Percentiles rank a stretch among this genome's conserved stretches.
These are phyloP conservation scores for Bombus haemorrhoidalis DNA, from an alignment of 1,140 invertebrate species.

Conservation along the genomic window DNA sequence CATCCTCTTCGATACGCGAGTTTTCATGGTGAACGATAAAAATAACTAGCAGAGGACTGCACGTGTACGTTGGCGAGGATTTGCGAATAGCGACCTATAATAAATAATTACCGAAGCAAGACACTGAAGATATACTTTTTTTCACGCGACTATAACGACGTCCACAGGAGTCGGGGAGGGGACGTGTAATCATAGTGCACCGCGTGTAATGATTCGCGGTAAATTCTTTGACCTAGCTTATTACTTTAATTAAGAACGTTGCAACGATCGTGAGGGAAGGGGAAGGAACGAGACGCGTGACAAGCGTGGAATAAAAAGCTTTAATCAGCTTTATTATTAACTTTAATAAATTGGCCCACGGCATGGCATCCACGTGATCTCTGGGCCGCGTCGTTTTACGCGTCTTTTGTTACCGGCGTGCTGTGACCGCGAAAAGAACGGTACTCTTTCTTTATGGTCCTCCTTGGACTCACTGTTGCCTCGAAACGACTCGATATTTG, in stretches of 20 bases:
- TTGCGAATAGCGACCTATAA: slow-evolving; percentile 15
- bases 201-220: slow-evolving; percentile 46
- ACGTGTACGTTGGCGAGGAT: background rate
- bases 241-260: slow-evolving; percentile 43
- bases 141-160: slow-evolving; percentile 42
- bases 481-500: background rate
- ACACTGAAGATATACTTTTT: slow-evolving; percentile 28
- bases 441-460: background rate
- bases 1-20: background rate
- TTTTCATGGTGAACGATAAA: background rate
- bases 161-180: background rate
- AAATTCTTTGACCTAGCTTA: slow-evolving; percentile 55
- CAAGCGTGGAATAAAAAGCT: slow-evolving; percentile 21
- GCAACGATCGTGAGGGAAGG: background rate
- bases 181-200: slow-evolving; percentile 24
- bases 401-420: slow-evolving; percentile 24
- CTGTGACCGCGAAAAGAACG: slow-evolving; percentile 1
- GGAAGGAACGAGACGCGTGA: slow-evolving; percentile 26
- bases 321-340: slow-evolving; percentile 49
- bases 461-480: background rate
- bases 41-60: background rate
- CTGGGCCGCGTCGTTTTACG: background rate
- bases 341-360: slow-evolving; percentile 45
- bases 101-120: slow-evolving; percentile 54
- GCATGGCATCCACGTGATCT: slow-evolving; percentile 11